Percentiles rank a stretch among this genome's conserved stretches.
These are phyloP conservation scores for Dipodomys merriami DNA, from an alignment of 2,113 vertebrate species.

Conservation along the genomic window DNA sequence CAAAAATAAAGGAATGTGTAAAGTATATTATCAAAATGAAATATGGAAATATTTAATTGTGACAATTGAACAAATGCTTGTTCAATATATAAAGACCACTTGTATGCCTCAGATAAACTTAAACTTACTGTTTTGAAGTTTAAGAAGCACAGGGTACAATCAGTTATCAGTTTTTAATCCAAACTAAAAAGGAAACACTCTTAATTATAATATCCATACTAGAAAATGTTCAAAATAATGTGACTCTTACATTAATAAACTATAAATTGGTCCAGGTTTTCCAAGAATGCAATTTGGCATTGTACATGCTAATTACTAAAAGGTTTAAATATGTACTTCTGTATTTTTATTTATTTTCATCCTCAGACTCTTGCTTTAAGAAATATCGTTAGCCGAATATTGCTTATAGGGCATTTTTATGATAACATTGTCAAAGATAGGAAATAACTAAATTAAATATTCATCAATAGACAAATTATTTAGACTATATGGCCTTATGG, in stretches of 20 bases:
- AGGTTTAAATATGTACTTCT: neutral
- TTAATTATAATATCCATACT: neutral
- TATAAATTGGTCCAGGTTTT: neutral
- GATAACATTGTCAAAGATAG: neutral
- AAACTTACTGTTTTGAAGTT: neutral
- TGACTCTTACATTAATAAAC: neutral
- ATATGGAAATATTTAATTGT: neutral
- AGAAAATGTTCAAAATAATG: neutral
- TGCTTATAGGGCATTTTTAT: neutral
- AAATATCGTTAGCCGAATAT: conserved; percentile 7
- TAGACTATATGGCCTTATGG: neutral
- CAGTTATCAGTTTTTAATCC: neutral
- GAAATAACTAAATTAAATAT: conserved; percentile 44
- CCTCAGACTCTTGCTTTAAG: neutral
- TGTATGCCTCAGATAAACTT: neutral
- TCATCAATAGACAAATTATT: conserved; percentile 44
- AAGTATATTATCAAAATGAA: neutral
- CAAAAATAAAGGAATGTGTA: neutral
- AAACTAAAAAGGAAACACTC: neutral
- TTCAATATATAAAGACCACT: neutral
- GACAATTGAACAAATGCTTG: neutral
- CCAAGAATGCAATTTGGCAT: neutral
- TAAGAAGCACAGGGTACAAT: neutral
- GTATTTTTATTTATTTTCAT: neutral
- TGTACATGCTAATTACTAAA: neutral